Evolutionary conservation across 2,888 invertebrate species (phyloP), one percentile per base, ranked within the genome.

Genomic region (Aleiodes leptofemur): DNA sequence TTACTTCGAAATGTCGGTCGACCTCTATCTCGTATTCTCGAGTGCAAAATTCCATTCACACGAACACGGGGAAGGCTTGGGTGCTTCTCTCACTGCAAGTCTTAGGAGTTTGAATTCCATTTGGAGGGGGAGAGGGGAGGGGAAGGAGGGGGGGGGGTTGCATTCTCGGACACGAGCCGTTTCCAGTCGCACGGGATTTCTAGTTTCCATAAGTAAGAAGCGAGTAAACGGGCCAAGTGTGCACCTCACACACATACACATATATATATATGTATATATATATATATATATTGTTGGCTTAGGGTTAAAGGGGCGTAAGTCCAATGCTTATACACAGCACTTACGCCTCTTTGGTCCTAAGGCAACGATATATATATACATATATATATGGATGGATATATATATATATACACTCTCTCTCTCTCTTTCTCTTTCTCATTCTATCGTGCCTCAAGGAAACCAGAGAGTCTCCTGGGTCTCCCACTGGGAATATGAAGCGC

Each of bases 41-140:
- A 80, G 79, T 80, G 80, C 76, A 79, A 80, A 80, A 80, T 80
- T 80, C 79, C 80, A 77, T 77, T 79, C 74, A 72, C 76, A 71
- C 75, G 66, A 75, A 70, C 69, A 69, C 72, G 77, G 55, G n/a
- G n/a, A n/a, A n/a, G n/a, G 69, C 57, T 6, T 34, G 72, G 16
- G 56, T 2, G 2, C 23, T 14, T n/a, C 71, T 57, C 61, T 64
- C 43, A 43, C 9, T 43, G 43, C 23, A 70, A 77, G 79, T 78
- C 79, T 79, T 77, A 78, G 78, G 43, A 76, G 64, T 77, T 71
- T 69, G 72, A 43, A 80, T 79, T 78, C 78, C 79, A 74, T 72
- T 55, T 76, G 74, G 64, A n/a, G 23, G 23, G 23, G 23, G 23
- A 23, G 23, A 2, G 23, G 23, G 23, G 23, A 2, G 23, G 23